Base-by-base conservation (phyloP, 2,888 invertebrate species). In the Tupiocoris notatus region DNA sequence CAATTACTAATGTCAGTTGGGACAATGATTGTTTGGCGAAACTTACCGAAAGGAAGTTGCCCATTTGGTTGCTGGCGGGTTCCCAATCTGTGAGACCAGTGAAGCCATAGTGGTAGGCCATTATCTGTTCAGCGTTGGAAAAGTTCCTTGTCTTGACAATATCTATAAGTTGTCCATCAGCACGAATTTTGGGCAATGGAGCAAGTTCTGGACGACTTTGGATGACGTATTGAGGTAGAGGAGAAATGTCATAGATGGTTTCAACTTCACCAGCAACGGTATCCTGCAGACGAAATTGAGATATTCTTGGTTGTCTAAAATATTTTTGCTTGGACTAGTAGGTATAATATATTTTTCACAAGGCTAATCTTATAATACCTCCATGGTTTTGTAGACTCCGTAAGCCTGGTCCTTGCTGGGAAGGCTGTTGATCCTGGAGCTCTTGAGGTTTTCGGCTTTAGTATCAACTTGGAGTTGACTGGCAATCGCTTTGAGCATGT, bases 181-280 rank as follows among this genome's bases (percentile, higher is more conserved):
- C 80, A 82, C 82, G 80, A 2, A 88, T 84, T 23, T 88, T 84
- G 1, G 84, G 84, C 65, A 84, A 78, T 2, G 86, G 86, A 56
- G 85, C 86, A 79, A 89, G 85, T 79, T 86, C 84, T 0, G 88
- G 88, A n/a, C 86, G 82, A 74, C 85, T 84, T 68, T 88, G 85
- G 62, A 88, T 83, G 82, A 87, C 84, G 82, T 87, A 86, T 22
- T 88, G 84, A 2, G 88, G 86, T 65, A 90, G 84, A 7, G 88
- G 88, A 12, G 87, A 86, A 61, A 92, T 86, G 65, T 90, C 87
- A 83, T 92, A 92, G n/a, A 88, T 82, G 17, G 89, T 89, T 78
- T 91, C 90, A 80, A 90, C 90, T 82, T 88, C 87, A 65, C 92
- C 92, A 65, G 89, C 88, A 21, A 92, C 88, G 56, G 91, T 88